Evolutionary conservation across 2,797 vertebrate genomes (phyloP), one percentile per base, ranked within the genome.

Genomic region (Crax fasciolata): DNA sequence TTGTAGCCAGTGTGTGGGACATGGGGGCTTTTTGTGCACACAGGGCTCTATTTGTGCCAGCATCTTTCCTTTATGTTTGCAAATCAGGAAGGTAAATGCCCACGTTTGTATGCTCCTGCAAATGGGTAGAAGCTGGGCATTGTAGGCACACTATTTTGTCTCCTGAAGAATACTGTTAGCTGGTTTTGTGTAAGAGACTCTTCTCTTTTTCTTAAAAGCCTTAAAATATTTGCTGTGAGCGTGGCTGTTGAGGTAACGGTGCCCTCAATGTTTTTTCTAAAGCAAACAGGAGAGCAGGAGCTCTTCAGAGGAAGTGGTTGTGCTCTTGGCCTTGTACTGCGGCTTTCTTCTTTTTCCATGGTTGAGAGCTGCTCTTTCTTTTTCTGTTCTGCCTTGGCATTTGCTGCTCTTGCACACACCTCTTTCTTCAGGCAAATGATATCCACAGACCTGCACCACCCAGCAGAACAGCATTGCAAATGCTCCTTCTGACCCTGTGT

Each of bases 231-330:
- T 90, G 48, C 71, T 79, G 10, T 39, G 25, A 54, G 11, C 0
- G 0, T 67, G 76, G 38, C 82, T 82, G 9, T 32, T 46, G 84
- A 70, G 58, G 48, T 58, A 41, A 67, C 55, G 18, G 55, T 78
- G 70, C 80, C 90, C 54, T 35, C 72, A 89, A 30, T 51, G 24
- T 72, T 9, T 70, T 21, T 24, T 85, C 51, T 88, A 67, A 52
- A 72, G 57, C 11, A 84, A 95, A 78, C 84, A 92, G 82, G 67
- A 88, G 87, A 66, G 72, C 11, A 80, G 71, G 59, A 92, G 90
- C 70, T 82, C 65, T 80, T 90, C 89, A 92, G 87, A 96, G 95
- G 94, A 93, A 96, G 93, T 88, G 88, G 96, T 94, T 96, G 74
- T 88, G 87, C 88, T 97, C 87, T 82, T 94, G 90, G 80, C 89